Conservation (phyloP, 2,113 vertebrate species). For the Chitala chitala region DNA sequence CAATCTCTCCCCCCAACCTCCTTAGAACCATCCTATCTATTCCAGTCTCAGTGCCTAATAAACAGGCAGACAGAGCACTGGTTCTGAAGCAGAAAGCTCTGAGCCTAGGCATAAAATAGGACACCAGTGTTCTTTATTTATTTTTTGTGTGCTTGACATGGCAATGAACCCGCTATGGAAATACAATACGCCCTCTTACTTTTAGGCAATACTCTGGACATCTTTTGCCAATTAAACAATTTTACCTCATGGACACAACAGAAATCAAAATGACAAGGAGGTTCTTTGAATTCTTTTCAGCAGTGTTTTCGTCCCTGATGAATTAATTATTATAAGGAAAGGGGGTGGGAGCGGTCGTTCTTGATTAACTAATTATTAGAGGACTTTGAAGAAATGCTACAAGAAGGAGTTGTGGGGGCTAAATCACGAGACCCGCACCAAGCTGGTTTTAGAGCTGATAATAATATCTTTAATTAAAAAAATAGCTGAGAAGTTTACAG, state of each 20-base stretch:
- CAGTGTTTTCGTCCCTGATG: constrained; percentile 37
- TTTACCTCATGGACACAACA: constrained; percentile 28
- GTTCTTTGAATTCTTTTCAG: constrained; percentile 49
- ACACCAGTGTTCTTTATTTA: constrained; percentile 17
- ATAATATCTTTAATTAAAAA: too few species aligned
- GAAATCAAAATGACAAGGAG: constrained; percentile 30
- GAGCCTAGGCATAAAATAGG: not conserved
- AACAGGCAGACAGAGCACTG: constrained; percentile 14
- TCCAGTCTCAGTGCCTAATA: constrained; percentile 23
- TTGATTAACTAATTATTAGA: too few species aligned
- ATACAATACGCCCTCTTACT: constrained; percentile 34
- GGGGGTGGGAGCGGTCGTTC: too few species aligned
- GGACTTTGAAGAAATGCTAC: too few species aligned
- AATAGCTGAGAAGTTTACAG: too few species aligned
- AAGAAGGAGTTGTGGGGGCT: too few species aligned
- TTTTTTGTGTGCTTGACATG: not conserved
- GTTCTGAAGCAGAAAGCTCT: constrained; percentile 18
- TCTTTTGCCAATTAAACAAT: constrained; percentile 54
- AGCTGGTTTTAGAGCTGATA: too few species aligned
- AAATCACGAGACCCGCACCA: too few species aligned
- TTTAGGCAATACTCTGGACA: constrained; percentile 40
- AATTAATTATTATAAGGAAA: too few species aligned
- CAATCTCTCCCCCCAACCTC: constrained; percentile 49
- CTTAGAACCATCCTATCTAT: constrained; percentile 36
- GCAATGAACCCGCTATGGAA: constrained; percentile 26